These are phyloP conservation scores for Timema podura DNA, from an alignment of 2,888 invertebrate species.

Conservation along the genomic window DNA sequence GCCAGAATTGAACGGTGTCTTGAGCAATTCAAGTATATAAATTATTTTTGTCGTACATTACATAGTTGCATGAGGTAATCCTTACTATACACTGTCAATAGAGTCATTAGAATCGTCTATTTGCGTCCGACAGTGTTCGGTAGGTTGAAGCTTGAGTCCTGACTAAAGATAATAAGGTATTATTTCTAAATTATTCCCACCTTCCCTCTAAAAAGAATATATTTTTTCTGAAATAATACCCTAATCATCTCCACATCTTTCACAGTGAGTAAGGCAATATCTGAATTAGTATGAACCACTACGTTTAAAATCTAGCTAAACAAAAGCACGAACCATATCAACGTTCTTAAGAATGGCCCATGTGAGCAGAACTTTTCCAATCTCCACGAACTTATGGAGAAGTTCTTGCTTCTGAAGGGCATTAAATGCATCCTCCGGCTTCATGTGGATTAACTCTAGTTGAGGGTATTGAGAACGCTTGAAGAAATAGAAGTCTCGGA, in stretches of 20 bases:
- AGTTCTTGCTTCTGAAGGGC: conserved; percentile 88
- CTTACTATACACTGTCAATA: no score
- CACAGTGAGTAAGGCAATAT: background rate
- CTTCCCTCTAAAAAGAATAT: no score
- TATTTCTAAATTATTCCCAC: no score
- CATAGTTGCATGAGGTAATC: no score
- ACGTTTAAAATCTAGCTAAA: background rate
- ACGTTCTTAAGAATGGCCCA: conserved; percentile 92
- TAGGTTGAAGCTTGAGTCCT: no score
- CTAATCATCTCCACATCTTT: no score
- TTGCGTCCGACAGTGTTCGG: no score
- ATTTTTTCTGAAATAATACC: conserved; percentile 21
- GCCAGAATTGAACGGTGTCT: no score
- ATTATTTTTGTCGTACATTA: no score
- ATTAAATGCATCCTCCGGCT: conserved; percentile 84
- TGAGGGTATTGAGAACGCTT: conserved; percentile 98
- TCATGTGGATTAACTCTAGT: conserved; percentile 88
- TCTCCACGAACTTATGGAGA: conserved; percentile 91
- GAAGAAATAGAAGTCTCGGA: conserved; percentile 92
- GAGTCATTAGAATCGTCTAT: no score
- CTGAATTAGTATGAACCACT: background rate
- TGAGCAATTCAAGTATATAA: no score
- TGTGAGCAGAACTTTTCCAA: conserved; percentile 88
- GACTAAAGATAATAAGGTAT: no score
- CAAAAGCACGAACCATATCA: conserved; percentile 63